Conservation (phyloP, 1,140 invertebrate genomes). For the Aphaenogaster floridana region DNA sequence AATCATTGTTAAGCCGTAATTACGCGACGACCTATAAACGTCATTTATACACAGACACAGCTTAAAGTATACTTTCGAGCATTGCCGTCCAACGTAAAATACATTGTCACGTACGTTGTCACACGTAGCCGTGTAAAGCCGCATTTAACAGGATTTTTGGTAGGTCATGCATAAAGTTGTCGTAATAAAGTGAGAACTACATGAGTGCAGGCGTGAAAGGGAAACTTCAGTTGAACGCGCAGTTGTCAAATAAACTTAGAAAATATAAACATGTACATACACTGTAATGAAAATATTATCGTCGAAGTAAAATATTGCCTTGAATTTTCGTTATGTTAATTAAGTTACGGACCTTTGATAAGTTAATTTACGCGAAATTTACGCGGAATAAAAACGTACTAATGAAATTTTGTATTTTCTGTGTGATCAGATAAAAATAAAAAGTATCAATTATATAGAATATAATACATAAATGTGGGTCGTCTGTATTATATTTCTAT, state of each 20-base stretch:
- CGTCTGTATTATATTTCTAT: background rate
- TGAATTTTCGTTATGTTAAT: background rate
- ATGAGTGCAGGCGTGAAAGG: slow-evolving; percentile 11
- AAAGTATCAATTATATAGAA: background rate
- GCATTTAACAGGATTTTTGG: slow-evolving; percentile 46
- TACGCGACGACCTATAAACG: slow-evolving; percentile 60
- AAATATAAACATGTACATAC: background rate
- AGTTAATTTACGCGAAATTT: background rate
- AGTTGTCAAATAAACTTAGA: background rate
- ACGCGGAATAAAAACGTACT: background rate
- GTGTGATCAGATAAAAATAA: background rate
- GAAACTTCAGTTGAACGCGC: slow-evolving; percentile 11
- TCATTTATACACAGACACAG: slow-evolving; percentile 33
- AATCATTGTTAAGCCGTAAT: slow-evolving; percentile 61
- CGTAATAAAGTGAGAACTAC: slow-evolving; percentile 30
- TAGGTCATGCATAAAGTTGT: slow-evolving; percentile 41
- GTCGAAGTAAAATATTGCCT: background rate
- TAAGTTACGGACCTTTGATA: background rate
- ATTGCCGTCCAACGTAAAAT: slow-evolving; percentile 25
- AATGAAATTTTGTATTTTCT: background rate
- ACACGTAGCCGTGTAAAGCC: slow-evolving; percentile 18
- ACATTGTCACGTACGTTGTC: slow-evolving; percentile 39
- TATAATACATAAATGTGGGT: background rate
- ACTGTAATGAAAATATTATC: background rate
- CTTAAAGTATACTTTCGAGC: slow-evolving; percentile 34